phyloP scores from a whole-genome alignment of 2,113 vertebrate species.

The Rhabdomys dilectus region DNA sequence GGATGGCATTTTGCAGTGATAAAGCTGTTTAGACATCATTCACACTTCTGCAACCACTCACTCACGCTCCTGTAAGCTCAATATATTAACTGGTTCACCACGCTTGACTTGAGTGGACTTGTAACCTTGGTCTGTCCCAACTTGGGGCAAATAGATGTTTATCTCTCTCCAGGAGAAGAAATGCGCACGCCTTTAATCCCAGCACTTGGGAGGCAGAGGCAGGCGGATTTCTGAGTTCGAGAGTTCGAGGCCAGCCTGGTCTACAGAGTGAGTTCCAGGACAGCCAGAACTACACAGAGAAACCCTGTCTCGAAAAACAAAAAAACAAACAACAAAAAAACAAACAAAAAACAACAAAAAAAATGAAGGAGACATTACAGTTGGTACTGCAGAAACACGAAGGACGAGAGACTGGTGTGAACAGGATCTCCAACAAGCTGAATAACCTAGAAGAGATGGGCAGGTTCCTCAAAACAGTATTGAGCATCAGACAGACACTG shows the following conservation, averaged over 20 bases:
- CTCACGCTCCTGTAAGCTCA: not conserved
- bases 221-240: too few species aligned
- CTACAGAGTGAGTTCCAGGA: too few species aligned
- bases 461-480: not conserved
- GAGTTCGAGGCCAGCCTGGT: too few species aligned
- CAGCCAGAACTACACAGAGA: too few species aligned
- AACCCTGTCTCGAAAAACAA: too few species aligned
- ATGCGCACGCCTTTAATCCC: too few species aligned
- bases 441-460: not conserved
- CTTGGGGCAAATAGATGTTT: not conserved
- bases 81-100: too few species aligned
- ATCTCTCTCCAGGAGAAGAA: not conserved
- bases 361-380: not conserved
- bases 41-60: not conserved
- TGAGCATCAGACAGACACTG: not conserved
- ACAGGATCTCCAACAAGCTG: not conserved
- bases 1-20: not conserved
- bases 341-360: too few species aligned
- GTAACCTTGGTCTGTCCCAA: not conserved
- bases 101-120: not conserved
- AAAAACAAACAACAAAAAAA: too few species aligned
- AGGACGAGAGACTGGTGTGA: not conserved
- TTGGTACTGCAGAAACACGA: not conserved
- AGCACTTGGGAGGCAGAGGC: too few species aligned
- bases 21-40: not conserved